Conservation (phyloP, 2,797 vertebrate genomes). For the Sebastes steindachneri region DNA sequence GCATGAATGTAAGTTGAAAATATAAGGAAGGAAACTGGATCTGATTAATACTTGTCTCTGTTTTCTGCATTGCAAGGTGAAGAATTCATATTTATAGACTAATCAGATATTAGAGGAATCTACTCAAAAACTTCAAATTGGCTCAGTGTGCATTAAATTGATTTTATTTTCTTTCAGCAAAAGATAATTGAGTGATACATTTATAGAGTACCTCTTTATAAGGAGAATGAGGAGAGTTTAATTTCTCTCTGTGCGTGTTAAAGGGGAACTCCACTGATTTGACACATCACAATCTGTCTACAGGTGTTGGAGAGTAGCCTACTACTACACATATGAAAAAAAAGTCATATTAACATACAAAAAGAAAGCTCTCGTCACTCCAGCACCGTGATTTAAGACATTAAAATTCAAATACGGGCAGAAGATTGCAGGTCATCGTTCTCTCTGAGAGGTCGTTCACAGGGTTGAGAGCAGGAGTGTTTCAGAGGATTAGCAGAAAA, state of each 20-base stretch:
- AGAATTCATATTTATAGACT: neutral
- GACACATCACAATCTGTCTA: neutral
- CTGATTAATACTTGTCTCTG: no score
- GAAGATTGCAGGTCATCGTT: neutral
- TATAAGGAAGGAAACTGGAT: neutral
- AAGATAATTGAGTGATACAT: neutral
- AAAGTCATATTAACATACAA: neutral
- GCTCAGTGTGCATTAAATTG: neutral
- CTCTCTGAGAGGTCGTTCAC: neutral
- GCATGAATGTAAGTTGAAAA: neutral
- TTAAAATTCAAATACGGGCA: neutral
- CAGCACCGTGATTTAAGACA: neutral
- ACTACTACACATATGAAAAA: neutral
- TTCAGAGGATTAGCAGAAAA: slow-evolving; percentile 17
- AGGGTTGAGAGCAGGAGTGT: neutral
- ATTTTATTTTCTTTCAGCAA: neutral
- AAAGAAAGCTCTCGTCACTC: neutral
- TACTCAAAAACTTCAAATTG: neutral
- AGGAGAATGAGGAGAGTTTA: neutral
- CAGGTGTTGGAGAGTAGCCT: neutral
- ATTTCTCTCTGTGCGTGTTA: neutral
- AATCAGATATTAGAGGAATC: neutral
- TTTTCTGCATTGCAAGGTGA: neutral
- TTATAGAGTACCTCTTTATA: neutral
- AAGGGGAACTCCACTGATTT: neutral